Percentiles rank a stretch among this genome's conserved stretches.
Conservation (phyloP, 2,797 vertebrate genomes). For the Microctenopoma steveboyesi region DNA sequence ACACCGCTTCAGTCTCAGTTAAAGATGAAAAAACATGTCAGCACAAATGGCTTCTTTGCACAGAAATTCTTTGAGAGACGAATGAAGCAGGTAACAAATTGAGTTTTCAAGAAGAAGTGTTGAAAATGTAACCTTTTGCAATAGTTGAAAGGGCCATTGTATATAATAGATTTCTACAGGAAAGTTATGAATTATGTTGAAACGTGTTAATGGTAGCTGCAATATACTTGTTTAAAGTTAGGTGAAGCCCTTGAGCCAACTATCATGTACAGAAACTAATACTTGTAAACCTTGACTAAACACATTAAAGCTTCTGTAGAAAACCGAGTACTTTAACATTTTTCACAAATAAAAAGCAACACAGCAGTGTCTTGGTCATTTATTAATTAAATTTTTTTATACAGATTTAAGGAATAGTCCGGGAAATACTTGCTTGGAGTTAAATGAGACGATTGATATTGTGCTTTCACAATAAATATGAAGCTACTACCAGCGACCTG, state of each 20-base stretch:
- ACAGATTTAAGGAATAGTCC: slow-evolving; percentile 18
- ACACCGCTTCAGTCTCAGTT: slow-evolving; percentile 70
- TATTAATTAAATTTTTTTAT: slow-evolving; percentile 52
- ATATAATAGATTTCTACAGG: slow-evolving; percentile 53
- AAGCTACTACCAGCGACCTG: not conserved
- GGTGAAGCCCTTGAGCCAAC: slow-evolving; percentile 35
- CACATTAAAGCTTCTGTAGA: slow-evolving; percentile 84
- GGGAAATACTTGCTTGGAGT: not conserved
- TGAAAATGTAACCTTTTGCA: slow-evolving; percentile 29
- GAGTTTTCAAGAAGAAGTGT: slow-evolving; percentile 15
- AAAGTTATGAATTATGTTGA: slow-evolving; percentile 38
- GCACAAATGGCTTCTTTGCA: slow-evolving; percentile 49
- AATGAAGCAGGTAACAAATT: slow-evolving; percentile 13
- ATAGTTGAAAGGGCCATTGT: slow-evolving; percentile 56
- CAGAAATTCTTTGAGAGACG: slow-evolving; percentile 29
- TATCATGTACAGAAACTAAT: slow-evolving; percentile 51
- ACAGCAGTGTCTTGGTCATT: slow-evolving; percentile 52
- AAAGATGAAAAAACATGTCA: slow-evolving; percentile 38
- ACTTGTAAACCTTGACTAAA: slow-evolving; percentile 59
- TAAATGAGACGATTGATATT: not conserved
- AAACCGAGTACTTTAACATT: slow-evolving; percentile 56
- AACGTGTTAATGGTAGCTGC: slow-evolving; percentile 37
- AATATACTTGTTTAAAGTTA: slow-evolving; percentile 28
- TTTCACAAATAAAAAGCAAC: slow-evolving; percentile 63
- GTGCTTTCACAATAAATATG: not conserved